A percentile compares a stretch with the other conserved stretches of the same genome.
phyloP scores from a whole-genome alignment of 2,113 vertebrate species.

The Varanus salvator region DNA sequence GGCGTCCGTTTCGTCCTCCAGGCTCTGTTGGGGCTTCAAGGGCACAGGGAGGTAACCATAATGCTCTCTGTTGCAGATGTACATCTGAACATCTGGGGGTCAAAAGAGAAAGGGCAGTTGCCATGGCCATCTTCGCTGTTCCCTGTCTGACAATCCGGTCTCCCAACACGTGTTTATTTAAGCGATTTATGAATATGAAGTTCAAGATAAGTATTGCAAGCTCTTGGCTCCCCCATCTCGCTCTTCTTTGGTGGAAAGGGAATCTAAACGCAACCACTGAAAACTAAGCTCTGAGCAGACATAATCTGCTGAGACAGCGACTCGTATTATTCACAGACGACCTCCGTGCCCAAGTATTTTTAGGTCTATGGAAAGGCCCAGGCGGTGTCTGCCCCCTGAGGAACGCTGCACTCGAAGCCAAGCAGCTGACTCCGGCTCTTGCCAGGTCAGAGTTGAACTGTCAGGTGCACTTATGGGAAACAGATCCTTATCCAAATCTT shows the following conservation, averaged over 20 bases:
- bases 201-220: neutral
- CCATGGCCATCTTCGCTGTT: neutral
- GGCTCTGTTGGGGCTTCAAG: conserved; percentile 87
- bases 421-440: conserved; percentile 26
- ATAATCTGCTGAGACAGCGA: conserved; percentile 32
- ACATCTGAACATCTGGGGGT: conserved; percentile 87
- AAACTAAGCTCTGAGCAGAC: conserved; percentile 41
- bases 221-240: neutral
- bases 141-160: neutral
- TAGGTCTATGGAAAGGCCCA: conserved; percentile 42
- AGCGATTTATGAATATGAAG: neutral
- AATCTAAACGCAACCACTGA: conserved; percentile 23
- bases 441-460: conserved; percentile 62
- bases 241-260: neutral
- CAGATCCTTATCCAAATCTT: no score
- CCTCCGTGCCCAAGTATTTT: conserved; percentile 36
- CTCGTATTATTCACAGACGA: conserved; percentile 27
- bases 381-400: conserved; percentile 40
- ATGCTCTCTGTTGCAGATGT: conserved; percentile 94
- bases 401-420: conserved; percentile 49
- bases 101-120: neutral
- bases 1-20: conserved; percentile 90
- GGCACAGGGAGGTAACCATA: conserved; percentile 95
- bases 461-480: conserved; percentile 64
- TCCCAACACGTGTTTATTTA: neutral